phyloP scores from a whole-genome alignment of 2,113 vertebrate genomes.

The Megaceryle maxima region DNA sequence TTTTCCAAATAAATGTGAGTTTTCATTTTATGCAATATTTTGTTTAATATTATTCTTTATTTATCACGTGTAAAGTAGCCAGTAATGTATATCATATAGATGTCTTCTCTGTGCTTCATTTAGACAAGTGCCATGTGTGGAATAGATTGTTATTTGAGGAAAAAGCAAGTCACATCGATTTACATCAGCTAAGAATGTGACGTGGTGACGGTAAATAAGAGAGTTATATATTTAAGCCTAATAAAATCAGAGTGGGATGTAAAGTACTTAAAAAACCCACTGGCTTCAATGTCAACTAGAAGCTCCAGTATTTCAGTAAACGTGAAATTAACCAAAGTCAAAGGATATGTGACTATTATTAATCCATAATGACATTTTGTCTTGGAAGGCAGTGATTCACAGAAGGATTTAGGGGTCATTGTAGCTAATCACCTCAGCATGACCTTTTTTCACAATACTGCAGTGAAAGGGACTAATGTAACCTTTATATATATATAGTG shows the following conservation, averaged over 20 bases:
- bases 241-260: background rate
- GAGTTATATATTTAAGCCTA: background rate
- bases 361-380: background rate
- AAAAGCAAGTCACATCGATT: conserved; percentile 26
- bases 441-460: background rate
- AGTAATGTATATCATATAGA: background rate
- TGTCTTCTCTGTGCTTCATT: background rate
- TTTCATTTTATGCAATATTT: background rate
- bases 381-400: background rate
- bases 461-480: background rate
- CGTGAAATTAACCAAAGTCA: background rate
- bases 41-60: conserved; percentile 12
- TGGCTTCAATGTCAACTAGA: background rate
- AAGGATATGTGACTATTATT: background rate
- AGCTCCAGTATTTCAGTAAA: background rate
- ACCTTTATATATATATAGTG: background rate
- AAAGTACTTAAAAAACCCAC: background rate
- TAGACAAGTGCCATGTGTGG: background rate
- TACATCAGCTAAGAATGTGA: background rate
- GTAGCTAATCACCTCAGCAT: background rate
- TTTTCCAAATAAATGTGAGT: background rate
- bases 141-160: background rate
- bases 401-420: background rate
- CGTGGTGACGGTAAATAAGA: background rate
- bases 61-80: background rate